A percentile compares a stretch with the other conserved stretches of the same genome.
Evolutionary conservation across 1,140 invertebrate species (phyloP).

Genomic region (Sitodiplosis mosellana): DNA sequence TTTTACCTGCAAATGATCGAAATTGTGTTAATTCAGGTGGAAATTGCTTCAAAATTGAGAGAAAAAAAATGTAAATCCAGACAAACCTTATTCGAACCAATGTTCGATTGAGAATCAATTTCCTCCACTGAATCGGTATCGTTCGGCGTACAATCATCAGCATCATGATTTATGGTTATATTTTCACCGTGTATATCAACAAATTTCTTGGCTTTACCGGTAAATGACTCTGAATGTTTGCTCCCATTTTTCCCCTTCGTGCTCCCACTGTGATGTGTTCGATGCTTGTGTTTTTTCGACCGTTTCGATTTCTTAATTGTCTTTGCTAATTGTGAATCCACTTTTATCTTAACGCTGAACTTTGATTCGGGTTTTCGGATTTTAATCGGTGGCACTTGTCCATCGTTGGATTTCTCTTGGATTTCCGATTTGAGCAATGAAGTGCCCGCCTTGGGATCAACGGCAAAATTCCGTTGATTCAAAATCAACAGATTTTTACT

Average conservation of each 20-base stretch:
- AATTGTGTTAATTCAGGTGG: background rate
- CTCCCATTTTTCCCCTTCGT: background rate
- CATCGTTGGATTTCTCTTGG: background rate
- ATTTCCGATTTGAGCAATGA: background rate
- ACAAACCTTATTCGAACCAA: background rate
- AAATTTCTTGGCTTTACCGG: background rate
- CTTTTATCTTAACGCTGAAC: background rate
- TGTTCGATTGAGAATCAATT: background rate
- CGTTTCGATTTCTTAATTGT: background rate
- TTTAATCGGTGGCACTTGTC: background rate
- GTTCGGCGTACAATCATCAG: background rate
- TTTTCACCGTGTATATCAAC: constrained; percentile 1
- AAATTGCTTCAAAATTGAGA: background rate
- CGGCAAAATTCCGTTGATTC: background rate
- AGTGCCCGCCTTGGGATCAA: background rate
- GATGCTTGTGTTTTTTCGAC: background rate
- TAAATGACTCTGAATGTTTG: background rate
- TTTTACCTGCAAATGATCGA: constrained; percentile 22
- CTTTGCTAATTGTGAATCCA: background rate
- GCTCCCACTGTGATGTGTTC: background rate
- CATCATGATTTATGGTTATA: constrained; percentile 1
- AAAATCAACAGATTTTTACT: background rate
- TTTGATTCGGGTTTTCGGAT: background rate
- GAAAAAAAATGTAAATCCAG: background rate
- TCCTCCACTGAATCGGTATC: background rate